phyloP scores from a whole-genome alignment of 2,888 invertebrate genomes.

The Crossocerus cetratus region DNA sequence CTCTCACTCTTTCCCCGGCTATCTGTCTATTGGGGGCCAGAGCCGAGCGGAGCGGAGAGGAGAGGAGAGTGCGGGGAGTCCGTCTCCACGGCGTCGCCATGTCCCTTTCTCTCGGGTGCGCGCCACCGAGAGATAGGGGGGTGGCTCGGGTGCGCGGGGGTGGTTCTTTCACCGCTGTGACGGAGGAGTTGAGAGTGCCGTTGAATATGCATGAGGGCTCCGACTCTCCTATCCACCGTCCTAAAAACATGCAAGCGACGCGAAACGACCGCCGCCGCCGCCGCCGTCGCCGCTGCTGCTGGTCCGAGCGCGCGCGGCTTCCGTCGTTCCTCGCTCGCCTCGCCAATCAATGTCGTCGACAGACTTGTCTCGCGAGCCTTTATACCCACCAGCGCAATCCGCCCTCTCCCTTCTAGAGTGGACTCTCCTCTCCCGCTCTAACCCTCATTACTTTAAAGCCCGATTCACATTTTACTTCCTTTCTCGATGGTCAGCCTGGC shows the following conservation, averaged over 20 bases:
- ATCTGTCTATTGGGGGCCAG: slow-evolving; percentile 46
- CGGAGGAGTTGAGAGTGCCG: slow-evolving; percentile 77
- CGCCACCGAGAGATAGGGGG: slow-evolving; percentile 60
- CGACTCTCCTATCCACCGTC: slow-evolving; percentile 74
- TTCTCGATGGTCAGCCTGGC: too few relatives aligned
- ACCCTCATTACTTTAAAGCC: too few relatives aligned
- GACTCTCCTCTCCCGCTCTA: too few relatives aligned
- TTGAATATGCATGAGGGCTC: slow-evolving; percentile 77
- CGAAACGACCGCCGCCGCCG: slow-evolving; percentile 30
- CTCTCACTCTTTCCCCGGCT: slow-evolving; percentile 19
- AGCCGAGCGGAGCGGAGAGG: not conserved
- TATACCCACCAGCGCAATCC: slow-evolving; percentile 34
- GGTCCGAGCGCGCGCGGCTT: slow-evolving; percentile 59
- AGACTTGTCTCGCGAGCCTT: slow-evolving; percentile 70
- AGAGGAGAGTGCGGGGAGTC: slow-evolving; percentile 48
- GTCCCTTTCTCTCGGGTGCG: slow-evolving; percentile 67
- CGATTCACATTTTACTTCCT: too few relatives aligned
- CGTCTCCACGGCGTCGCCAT: slow-evolving; percentile 49
- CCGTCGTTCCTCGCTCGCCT: slow-evolving; percentile 52
- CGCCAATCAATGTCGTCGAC: slow-evolving; percentile 75
- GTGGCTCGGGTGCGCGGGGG: slow-evolving; percentile 62
- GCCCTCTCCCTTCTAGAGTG: not conserved
- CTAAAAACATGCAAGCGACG: slow-evolving; percentile 74
- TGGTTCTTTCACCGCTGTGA: slow-evolving; percentile 77
- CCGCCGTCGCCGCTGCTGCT: slow-evolving; percentile 50